phyloP scores from a whole-genome alignment of 2,888 invertebrate species.

The Tanytarsus gracilentus region DNA sequence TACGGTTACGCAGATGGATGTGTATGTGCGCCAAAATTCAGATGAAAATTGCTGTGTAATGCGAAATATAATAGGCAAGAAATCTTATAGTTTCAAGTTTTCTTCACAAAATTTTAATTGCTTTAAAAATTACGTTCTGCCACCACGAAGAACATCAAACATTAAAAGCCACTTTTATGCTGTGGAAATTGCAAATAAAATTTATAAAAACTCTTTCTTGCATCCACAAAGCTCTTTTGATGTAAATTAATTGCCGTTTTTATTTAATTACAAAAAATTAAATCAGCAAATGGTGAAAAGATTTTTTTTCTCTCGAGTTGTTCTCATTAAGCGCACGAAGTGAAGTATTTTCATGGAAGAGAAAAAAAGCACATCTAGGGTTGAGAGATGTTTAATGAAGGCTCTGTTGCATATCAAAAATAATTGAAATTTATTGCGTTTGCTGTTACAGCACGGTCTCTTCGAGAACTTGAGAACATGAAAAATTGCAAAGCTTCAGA shows the following conservation, averaged over 20 bases:
- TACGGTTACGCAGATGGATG: neutral
- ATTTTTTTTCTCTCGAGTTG: too few relatives aligned
- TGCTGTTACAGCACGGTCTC: neutral
- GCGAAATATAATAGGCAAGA: neutral
- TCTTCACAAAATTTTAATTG: too few relatives aligned
- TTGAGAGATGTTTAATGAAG: neutral
- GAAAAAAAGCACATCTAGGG: neutral
- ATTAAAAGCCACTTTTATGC: too few relatives aligned
- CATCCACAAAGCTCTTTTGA: neutral
- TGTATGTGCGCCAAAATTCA: neutral
- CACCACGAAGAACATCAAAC: too few relatives aligned
- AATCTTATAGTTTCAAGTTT: too few relatives aligned
- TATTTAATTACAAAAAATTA: slow-evolving; percentile 1
- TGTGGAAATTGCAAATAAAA: neutral
- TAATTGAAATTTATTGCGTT: neutral
- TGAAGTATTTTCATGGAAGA: too few relatives aligned
- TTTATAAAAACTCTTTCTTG: neutral
- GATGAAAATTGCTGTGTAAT: neutral
- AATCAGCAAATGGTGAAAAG: neutral
- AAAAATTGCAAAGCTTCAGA: neutral
- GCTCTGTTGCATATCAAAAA: neutral
- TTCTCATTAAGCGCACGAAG: too few relatives aligned
- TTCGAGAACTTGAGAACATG: neutral
- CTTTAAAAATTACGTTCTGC: too few relatives aligned
- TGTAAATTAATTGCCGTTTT: slow-evolving; percentile 16